phyloP scores from a whole-genome alignment of 2,797 vertebrate species.

The Gymnoscopelus microlampas region DNA sequence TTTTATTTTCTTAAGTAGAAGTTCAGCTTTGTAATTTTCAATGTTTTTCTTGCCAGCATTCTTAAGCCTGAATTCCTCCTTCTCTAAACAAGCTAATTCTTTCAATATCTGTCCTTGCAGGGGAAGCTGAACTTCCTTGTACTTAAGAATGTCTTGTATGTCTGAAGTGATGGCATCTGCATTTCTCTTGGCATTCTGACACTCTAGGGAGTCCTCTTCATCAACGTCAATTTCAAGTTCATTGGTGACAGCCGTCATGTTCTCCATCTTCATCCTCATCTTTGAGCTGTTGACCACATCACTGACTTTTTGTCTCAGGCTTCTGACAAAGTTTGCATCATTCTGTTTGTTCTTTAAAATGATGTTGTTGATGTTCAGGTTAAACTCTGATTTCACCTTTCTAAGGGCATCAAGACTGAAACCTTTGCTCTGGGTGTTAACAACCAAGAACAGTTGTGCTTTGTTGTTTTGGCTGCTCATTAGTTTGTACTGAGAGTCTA shows the following conservation, averaged over 20 bases:
- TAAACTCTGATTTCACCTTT: constrained; percentile 26
- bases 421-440: constrained; percentile 35
- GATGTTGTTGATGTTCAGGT: constrained; percentile 51
- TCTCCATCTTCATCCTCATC: constrained; percentile 59
- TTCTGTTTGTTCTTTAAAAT: constrained; percentile 64
- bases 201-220: constrained; percentile 75
- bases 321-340: constrained; percentile 61
- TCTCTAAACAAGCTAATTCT: constrained; percentile 69
- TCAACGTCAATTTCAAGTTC: constrained; percentile 78
- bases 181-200: constrained; percentile 68
- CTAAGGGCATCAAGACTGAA: constrained; percentile 10
- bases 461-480: constrained; percentile 43
- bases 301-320: constrained; percentile 36
- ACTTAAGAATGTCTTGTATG: constrained; percentile 58
- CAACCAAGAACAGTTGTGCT: constrained; percentile 62
- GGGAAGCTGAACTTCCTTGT: constrained; percentile 63
- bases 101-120: constrained; percentile 76
- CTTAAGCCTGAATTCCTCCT: constrained; percentile 72
- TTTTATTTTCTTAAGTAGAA: constrained; percentile 39
- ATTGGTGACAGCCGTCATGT: constrained; percentile 69
- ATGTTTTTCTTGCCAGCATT: constrained; percentile 52
- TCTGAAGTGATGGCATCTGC: constrained; percentile 62
- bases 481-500: constrained; percentile 52
- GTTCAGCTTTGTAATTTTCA: constrained; percentile 61
- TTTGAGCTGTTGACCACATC: constrained; percentile 26